phyloP scores from a whole-genome alignment of 2,113 vertebrate genomes.

The Lagopus muta region DNA sequence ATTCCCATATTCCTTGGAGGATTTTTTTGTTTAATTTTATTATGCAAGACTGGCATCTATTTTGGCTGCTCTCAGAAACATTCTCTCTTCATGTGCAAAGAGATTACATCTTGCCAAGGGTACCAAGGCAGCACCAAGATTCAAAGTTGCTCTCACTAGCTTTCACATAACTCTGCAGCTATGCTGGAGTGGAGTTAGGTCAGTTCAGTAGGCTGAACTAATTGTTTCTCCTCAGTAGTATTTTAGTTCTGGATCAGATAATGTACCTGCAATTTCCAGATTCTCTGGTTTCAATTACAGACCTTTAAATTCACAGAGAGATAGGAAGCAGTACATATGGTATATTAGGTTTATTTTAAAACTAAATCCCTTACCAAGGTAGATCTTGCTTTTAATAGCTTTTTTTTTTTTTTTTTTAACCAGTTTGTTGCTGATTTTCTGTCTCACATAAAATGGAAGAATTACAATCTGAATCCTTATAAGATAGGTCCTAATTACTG shows the following conservation, averaged over 20 bases:
- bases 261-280: background rate
- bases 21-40: constrained; percentile 6
- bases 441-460: background rate
- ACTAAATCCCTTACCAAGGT: background rate
- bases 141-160: background rate
- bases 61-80: background rate
- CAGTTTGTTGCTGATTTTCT: background rate
- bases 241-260: constrained; percentile 29
- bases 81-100: background rate
- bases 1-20: constrained; percentile 20
- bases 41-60: background rate
- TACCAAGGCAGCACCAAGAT: background rate
- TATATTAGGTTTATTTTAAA: background rate
- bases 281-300: background rate
- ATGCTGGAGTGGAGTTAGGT: background rate
- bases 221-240: background rate
- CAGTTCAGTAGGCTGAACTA: background rate
- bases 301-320: background rate
- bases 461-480: background rate
- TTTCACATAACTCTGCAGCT: background rate
- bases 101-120: background rate
- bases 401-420: background rate
- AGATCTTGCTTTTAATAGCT: background rate
- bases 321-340: background rate
- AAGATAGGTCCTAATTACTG: background rate